Evolutionary conservation across 35 echinoderm and acorn worm genomes (phyloP).

Genomic region (Lytechinus pictus): DNA sequence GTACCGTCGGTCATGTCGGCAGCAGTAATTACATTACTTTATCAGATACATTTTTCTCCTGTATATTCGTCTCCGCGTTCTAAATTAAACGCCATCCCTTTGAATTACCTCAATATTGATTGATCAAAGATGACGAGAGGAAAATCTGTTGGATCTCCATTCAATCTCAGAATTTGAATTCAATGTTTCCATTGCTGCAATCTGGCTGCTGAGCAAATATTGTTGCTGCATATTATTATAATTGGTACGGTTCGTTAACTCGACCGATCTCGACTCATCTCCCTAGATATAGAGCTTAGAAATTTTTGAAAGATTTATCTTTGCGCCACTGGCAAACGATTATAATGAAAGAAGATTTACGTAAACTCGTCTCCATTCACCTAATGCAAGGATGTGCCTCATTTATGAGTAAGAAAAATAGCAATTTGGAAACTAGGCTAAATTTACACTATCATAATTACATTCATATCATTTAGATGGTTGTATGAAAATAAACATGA

Average conservation of each 20-base stretch:
- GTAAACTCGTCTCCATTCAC: too few species aligned
- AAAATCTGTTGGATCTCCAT: not conserved
- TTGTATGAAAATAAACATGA: too few species aligned
- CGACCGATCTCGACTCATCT: not conserved
- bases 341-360: not conserved
- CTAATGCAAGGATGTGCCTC: too few species aligned
- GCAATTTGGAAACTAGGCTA: too few species aligned
- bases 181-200: not conserved
- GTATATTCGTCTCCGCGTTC: not conserved
- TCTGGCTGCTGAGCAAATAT: not conserved
- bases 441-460: too few species aligned
- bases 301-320: not conserved
- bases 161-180: not conserved
- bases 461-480: too few species aligned
- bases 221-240: not conserved
- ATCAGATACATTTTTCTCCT: not conserved
- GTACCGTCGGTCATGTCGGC: not conserved
- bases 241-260: not conserved
- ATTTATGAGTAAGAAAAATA: too few species aligned
- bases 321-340: not conserved
- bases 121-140: not conserved
- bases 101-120: not conserved
- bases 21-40: not conserved
- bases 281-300: not conserved
- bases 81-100: not conserved